Conservation (phyloP, 2,113 vertebrate genomes). For the Mastomys coucha region DNA sequence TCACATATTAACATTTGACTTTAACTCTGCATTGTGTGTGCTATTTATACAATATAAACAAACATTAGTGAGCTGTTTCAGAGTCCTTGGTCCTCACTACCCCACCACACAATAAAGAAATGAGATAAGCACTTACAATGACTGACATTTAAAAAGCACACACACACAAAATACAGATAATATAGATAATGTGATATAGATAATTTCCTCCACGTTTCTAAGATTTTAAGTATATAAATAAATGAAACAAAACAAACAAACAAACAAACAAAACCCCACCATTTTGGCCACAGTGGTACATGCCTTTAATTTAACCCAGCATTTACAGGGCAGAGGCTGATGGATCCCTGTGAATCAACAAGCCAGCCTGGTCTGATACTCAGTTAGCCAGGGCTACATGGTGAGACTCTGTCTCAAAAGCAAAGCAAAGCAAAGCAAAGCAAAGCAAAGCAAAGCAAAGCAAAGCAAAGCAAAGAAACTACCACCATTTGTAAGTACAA, state of each 20-base stretch:
- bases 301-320: neutral
- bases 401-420: neutral
- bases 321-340: neutral
- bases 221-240: neutral
- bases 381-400: neutral
- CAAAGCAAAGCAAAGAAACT: neutral
- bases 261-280: neutral
- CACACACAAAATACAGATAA: neutral
- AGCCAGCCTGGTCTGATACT: neutral
- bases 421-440: neutral
- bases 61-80: neutral
- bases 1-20: neutral
- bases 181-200: neutral
- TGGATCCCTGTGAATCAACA: neutral
- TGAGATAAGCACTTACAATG: neutral
- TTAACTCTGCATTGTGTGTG: neutral
- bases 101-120: neutral
- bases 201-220: neutral
- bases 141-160: neutral
- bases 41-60: neutral
- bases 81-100: neutral
- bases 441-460: neutral
- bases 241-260: neutral
- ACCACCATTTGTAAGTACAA: no score
- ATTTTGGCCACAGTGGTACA: neutral